These are phyloP conservation scores for Nasonia longicornis DNA, from an alignment of 1,140 invertebrate genomes.

Conservation along the genomic window DNA sequence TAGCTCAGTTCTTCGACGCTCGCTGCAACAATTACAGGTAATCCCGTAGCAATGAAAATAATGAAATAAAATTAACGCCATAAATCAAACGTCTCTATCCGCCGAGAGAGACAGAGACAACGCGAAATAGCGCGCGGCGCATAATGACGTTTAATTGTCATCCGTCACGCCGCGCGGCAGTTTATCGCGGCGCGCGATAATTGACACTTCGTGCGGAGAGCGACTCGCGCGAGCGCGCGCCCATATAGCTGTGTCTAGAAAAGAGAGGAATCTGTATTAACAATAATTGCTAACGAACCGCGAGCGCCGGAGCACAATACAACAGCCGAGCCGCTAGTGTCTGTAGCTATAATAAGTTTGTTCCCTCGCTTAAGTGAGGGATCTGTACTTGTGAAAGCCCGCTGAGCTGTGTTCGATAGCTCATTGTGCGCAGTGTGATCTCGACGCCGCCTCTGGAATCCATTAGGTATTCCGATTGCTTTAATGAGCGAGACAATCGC, in stretches of 20 bases:
- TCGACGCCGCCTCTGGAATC: neutral
- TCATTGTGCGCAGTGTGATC: neutral
- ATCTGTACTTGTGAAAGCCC: neutral
- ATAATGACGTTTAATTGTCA: constrained; percentile 40
- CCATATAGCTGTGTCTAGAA: neutral
- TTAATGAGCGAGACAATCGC: constrained; percentile 24
- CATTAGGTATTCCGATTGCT: neutral
- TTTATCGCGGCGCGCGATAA: constrained; percentile 31
- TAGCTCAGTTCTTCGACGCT: neutral
- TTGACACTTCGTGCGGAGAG: constrained; percentile 17
- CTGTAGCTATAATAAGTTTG: constrained; percentile 15
- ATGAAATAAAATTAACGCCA: constrained; percentile 22
- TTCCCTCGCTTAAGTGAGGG: neutral
- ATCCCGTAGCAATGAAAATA: neutral
- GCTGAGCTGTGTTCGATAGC: neutral
- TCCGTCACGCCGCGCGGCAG: constrained; percentile 17
- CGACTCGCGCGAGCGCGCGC: too few species aligned
- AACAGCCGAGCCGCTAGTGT: neutral
- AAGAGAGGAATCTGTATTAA: constrained; percentile 17
- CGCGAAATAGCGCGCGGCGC: neutral
- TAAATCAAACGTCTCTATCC: neutral
- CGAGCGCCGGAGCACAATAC: neutral
- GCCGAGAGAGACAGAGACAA: neutral
- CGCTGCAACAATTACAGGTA: constrained; percentile 8
- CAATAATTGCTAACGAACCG: constrained; percentile 32